Evolutionary conservation across 2,797 vertebrate genomes (phyloP), one percentile per base, ranked within the genome.

Genomic region (Orientallactaga sibirica): DNA sequence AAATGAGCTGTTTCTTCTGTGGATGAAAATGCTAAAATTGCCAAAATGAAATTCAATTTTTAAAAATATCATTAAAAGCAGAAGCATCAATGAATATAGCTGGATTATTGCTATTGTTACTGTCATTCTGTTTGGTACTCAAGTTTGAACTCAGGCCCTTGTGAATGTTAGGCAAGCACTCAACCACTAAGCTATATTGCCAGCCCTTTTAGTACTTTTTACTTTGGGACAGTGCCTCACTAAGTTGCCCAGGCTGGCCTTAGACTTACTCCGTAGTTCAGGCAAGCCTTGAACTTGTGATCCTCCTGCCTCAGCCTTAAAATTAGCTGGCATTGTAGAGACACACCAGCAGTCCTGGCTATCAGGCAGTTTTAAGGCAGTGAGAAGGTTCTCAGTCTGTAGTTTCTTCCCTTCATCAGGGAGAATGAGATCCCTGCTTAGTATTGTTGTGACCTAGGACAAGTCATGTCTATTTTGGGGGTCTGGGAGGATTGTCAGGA

Each of bases 21-120:
- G 20, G 29, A 74, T 76, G 11, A 85, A 91, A 92, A 77, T 33
- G 37, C 55, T 24, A 90, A 88, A 95, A 55, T 66, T 48, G 70
- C 43, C 92, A 93, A 55, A 77, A 3, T 75, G 41, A 87, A 86
- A 83, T 90, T 55, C 55, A 80, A 48, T 71, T 71, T 75, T 61
- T 41, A 11, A 75, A 19, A 3, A 48, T 83, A 29, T 4, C 20
- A 62, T 58, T 66, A 66, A 77, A 80, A 55, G 18, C 67, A 61
- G 86, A 66, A 6, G 11, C 29, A 55, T 43, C 25, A 37, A 58
- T 37, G 70, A 83, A 18, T 20, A 6, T 58, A 70, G 66, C 3
- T 16, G 41, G 61, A 7, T 52, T 33, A 7, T 48, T 33, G 8
- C 55, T 16, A 58, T 58, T 24, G 61, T 29, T n/a, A 8, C 58